phyloP scores from a whole-genome alignment of 2,888 invertebrate genomes.

The Prosapia bicincta region DNA sequence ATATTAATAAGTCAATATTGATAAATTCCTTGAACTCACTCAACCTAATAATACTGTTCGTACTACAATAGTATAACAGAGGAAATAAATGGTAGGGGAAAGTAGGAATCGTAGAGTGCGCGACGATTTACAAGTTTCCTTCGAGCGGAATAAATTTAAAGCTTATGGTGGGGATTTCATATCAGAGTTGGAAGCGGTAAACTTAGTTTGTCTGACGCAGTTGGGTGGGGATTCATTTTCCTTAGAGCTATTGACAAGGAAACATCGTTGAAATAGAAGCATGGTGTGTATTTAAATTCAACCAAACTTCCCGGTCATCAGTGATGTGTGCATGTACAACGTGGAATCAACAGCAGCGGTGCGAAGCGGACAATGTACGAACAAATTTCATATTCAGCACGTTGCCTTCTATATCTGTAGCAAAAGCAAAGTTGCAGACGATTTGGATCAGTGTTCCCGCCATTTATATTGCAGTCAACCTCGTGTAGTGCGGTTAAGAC shows the following conservation, averaged over 20 bases:
- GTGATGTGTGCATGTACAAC: constrained; percentile 22
- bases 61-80: neutral
- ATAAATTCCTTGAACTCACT: too few relatives aligned
- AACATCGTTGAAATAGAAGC: neutral
- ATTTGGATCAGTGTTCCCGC: constrained; percentile 18
- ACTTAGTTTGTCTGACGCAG: neutral
- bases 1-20: too few relatives aligned
- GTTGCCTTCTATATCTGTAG: constrained; percentile 20
- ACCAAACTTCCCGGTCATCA: constrained; percentile 11
- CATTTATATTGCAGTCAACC: constrained; percentile 19
- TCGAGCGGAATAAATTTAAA: neutral
- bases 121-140: neutral
- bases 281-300: neutral
- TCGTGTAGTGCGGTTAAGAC: constrained; percentile 19
- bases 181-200: neutral
- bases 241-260: neutral
- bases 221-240: constrained; percentile 17
- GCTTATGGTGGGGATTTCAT: neutral
- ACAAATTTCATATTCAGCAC: constrained; percentile 5
- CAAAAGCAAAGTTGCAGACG: constrained; percentile 11
- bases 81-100: neutral
- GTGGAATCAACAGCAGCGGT: constrained; percentile 21
- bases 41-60: too few relatives aligned
- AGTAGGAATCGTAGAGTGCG: neutral
- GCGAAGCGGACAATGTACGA: constrained; percentile 19